Evolutionary conservation across 2,888 invertebrate species (phyloP).

Genomic region (Mesorhabditis belari): DNA sequence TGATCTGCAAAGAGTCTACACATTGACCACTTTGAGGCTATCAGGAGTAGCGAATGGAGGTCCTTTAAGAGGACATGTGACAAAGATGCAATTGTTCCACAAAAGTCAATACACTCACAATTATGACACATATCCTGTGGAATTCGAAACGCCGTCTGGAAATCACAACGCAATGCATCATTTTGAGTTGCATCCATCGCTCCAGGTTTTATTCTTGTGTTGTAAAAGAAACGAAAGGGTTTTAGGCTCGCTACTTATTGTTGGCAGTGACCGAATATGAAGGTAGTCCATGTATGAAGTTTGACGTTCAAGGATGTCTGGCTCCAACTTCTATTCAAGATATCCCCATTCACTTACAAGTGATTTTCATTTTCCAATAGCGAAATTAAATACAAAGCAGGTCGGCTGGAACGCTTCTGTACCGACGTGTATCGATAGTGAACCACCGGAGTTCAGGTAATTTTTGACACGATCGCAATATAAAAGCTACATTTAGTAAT

Average conservation of each 20-base stretch:
- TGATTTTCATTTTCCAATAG: background rate
- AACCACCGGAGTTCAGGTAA: slow-evolving; percentile 63
- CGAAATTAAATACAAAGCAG: slow-evolving; percentile 12
- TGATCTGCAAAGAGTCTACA: slow-evolving; percentile 82
- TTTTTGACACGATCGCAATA: background rate
- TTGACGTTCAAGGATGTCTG: slow-evolving; percentile 90
- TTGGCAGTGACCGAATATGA: slow-evolving; percentile 90
- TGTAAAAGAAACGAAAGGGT: background rate
- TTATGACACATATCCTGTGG: slow-evolving; percentile 92
- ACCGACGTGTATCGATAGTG: slow-evolving; percentile 66
- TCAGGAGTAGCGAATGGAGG: slow-evolving; percentile 51
- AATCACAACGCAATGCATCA: slow-evolving; percentile 92
- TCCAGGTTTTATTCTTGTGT: slow-evolving; percentile 53
- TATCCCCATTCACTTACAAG: slow-evolving; percentile 43
- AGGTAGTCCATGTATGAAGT: slow-evolving; percentile 90
- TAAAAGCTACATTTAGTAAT: slow-evolving; percentile 78
- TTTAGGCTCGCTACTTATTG: slow-evolving; percentile 81
- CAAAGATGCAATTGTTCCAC: slow-evolving; percentile 92
- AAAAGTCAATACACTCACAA: slow-evolving; percentile 87
- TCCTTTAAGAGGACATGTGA: slow-evolving; percentile 70
- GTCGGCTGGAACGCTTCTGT: slow-evolving; percentile 53
- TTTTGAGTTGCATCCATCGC: slow-evolving; percentile 86
- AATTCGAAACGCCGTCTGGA: slow-evolving; percentile 56
- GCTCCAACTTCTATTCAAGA: slow-evolving; percentile 50
- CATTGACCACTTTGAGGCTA: slow-evolving; percentile 58